Conservation (phyloP, 2,888 invertebrate genomes). For the Leucophora obtusa region DNA sequence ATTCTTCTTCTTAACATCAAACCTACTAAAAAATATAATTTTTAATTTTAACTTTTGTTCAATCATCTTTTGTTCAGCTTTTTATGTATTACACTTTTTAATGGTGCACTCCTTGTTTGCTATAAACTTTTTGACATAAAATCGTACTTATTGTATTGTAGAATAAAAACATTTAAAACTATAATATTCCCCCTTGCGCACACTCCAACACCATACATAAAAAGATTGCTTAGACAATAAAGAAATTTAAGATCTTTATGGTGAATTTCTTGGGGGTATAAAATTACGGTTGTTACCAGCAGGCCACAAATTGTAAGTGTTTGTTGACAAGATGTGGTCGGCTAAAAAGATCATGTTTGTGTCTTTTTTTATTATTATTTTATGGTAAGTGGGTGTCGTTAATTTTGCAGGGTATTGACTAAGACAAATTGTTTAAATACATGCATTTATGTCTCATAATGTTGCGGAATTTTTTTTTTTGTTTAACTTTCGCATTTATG, state of each 20-base stretch:
- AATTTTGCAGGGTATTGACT: not conserved
- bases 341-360: not conserved
- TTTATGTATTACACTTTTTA: too few relatives aligned
- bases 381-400: not conserved
- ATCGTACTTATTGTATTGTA: too few relatives aligned
- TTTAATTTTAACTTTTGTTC: too few relatives aligned
- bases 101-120: too few relatives aligned
- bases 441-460: not conserved
- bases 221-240: not conserved
- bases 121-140: too few relatives aligned
- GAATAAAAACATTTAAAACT: too few relatives aligned
- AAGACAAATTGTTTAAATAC: not conserved
- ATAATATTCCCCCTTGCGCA: not conserved
- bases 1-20: too few relatives aligned
- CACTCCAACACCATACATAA: not conserved
- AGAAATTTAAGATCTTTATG: not conserved
- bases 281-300: not conserved
- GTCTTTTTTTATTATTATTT: too few relatives aligned
- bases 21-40: too few relatives aligned
- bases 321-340: not conserved
- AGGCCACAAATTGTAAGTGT: not conserved
- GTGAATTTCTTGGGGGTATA: not conserved
- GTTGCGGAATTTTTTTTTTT: not conserved
- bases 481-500: too few relatives aligned
- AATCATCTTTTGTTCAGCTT: too few relatives aligned